Percentiles rank a stretch among this genome's conserved stretches.
phyloP scores from a whole-genome alignment of 2,888 invertebrate genomes.

The Aleiodes alternator region DNA sequence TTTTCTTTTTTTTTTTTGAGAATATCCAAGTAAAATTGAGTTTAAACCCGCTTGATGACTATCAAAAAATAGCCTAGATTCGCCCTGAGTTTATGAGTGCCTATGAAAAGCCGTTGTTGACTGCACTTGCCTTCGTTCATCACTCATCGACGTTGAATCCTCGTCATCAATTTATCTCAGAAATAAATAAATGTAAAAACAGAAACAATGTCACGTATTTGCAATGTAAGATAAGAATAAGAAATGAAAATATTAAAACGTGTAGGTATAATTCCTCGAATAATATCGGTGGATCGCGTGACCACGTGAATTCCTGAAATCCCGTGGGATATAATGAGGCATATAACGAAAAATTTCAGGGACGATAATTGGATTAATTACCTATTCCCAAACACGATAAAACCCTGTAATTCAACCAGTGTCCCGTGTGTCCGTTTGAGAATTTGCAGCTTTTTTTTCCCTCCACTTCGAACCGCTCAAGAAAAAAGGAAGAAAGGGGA shows the following conservation, averaged over 20 bases:
- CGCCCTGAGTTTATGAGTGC: no score
- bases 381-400: slow-evolving; percentile 60
- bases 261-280: slow-evolving; percentile 68
- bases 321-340: slow-evolving; percentile 63
- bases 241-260: slow-evolving; percentile 16
- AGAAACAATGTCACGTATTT: slow-evolving; percentile 3
- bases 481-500: neutral
- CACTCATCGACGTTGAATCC: neutral
- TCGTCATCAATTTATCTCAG: neutral
- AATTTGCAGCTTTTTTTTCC: slow-evolving; percentile 32
- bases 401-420: slow-evolving; percentile 63
- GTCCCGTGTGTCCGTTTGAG: slow-evolving; percentile 14
- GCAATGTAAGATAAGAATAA: slow-evolving; percentile 4
- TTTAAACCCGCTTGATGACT: no score
- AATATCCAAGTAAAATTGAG: neutral
- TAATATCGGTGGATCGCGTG: slow-evolving; percentile 70
- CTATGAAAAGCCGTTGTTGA: neutral
- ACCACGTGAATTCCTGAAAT: slow-evolving; percentile 66
- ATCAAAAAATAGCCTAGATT: no score
- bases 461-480: slow-evolving; percentile 20
- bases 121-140: neutral
- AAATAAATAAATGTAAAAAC: slow-evolving; percentile 11
- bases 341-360: slow-evolving; percentile 55
- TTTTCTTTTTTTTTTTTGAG: slow-evolving; percentile 1
- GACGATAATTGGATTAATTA: slow-evolving; percentile 72